These are phyloP conservation scores for Platorchestia sp. DNA, from an alignment of 1,140 invertebrate species.

Conservation along the genomic window DNA sequence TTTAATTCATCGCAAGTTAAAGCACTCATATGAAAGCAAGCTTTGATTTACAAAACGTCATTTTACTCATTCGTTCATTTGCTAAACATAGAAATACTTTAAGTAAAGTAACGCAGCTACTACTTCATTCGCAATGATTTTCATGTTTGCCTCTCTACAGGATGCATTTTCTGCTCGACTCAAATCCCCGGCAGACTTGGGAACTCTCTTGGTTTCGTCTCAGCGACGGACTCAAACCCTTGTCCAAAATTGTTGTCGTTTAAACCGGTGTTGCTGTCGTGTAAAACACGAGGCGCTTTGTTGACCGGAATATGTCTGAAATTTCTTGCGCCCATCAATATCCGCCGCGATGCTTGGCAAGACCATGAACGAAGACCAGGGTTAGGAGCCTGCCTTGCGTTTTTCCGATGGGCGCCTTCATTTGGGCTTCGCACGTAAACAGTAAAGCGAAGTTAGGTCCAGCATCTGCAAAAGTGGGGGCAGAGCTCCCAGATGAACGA, in stretches of 20 bases:
- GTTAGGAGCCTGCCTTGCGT: background rate
- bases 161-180: background rate
- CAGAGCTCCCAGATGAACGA: background rate
- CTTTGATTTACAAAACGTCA: background rate
- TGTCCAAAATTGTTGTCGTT: background rate
- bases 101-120: background rate
- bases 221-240: background rate
- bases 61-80: background rate
- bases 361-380: background rate
- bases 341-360: background rate
- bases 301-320: constrained; percentile 7
- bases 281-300: constrained; percentile 6
- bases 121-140: background rate
- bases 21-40: background rate
- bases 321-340: background rate
- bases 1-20: too few relatives aligned
- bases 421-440: constrained; percentile 6
- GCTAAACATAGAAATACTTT: background rate
- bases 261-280: background rate
- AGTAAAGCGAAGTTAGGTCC: background rate
- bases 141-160: background rate
- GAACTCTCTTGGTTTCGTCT: background rate
- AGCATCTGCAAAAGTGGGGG: background rate
- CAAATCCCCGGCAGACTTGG: background rate
- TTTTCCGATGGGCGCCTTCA: background rate